A percentile compares a stretch with the other conserved stretches of the same genome.
Evolutionary conservation across 2,113 vertebrate species (phyloP).

Genomic region (Glareola pratincola): DNA sequence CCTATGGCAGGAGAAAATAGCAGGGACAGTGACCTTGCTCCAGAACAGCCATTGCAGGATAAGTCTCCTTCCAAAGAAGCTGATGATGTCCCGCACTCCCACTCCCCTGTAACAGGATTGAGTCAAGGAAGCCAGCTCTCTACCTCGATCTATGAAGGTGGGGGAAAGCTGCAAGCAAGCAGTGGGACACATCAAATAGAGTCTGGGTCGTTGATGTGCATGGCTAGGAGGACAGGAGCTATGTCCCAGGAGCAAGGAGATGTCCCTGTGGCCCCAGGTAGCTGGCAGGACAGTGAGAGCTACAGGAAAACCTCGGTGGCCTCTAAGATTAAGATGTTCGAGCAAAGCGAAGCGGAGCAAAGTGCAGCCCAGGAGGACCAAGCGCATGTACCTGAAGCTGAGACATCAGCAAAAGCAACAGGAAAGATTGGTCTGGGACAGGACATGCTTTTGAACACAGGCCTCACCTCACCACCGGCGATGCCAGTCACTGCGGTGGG

Average conservation of each 20-base stretch:
- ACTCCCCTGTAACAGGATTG: background rate
- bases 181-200: conserved; percentile 5
- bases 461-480: background rate
- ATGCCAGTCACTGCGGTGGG: background rate
- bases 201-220: background rate
- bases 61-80: background rate
- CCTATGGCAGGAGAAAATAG: background rate
- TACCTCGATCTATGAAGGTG: background rate
- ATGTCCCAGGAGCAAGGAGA: background rate
- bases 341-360: background rate
- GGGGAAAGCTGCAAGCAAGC: background rate
- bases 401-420: background rate
- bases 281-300: conserved; percentile 13
- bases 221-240: background rate
- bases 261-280: background rate
- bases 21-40: background rate
- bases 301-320: conserved; percentile 66
- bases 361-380: background rate
- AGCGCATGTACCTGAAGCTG: background rate
- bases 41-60: fast-evolving
- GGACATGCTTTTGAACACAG: background rate
- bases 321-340: conserved; percentile 78
- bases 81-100: background rate
- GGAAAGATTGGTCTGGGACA: background rate
- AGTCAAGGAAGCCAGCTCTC: background rate